Conservation (phyloP, 2,113 vertebrate genomes). For the Platanista minor region DNA sequence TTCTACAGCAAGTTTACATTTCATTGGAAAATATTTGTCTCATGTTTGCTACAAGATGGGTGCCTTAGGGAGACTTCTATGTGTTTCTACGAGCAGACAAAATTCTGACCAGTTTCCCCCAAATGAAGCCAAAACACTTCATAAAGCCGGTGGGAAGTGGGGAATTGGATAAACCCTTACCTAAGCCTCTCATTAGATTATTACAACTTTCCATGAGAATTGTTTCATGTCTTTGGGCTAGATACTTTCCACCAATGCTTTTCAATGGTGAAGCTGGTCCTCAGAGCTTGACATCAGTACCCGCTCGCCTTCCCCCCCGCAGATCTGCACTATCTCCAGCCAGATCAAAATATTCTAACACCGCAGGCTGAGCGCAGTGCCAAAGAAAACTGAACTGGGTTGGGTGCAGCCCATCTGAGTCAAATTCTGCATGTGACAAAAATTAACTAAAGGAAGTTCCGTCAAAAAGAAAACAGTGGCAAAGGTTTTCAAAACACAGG, state of each 20-base stretch:
- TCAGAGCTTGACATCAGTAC: neutral
- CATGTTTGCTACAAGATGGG: too few relatives aligned
- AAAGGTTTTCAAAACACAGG: neutral
- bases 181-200: neutral
- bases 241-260: rapidly evolving
- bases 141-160: rapidly evolving
- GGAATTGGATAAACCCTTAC: neutral
- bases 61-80: neutral
- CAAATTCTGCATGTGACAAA: neutral
- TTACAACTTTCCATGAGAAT: neutral
- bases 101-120: neutral
- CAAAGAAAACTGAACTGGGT: neutral
- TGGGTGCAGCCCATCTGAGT: neutral
- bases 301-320: rapidly evolving
- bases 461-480: neutral
- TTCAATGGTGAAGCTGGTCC: neutral
- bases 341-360: neutral
- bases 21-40: neutral
- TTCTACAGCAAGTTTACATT: neutral
- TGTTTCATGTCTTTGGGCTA: rapidly evolving
- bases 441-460: neutral
- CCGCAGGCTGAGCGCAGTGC: neutral
- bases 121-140: neutral
- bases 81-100: neutral
- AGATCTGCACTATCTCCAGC: neutral